phyloP scores from a whole-genome alignment of 23 tunicate species.

The Halocynthia roretzi region DNA sequence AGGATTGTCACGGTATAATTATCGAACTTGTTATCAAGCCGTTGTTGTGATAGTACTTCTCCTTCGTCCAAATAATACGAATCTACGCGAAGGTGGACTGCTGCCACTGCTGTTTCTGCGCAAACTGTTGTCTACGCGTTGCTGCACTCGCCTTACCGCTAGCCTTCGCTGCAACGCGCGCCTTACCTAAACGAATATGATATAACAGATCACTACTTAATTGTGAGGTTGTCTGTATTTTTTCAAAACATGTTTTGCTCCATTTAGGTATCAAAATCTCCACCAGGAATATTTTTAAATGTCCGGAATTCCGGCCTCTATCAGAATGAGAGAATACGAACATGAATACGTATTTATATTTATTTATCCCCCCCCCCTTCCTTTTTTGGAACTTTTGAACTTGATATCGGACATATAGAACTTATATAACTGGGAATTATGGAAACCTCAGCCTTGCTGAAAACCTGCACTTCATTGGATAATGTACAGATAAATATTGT shows the following conservation, averaged over 20 bases:
- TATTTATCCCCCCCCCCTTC: too few species aligned
- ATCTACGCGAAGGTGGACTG: slow-evolving; percentile 17
- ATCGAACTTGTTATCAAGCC: background rate
- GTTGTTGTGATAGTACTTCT: slow-evolving; percentile 11
- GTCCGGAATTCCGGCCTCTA: too few species aligned
- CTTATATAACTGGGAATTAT: too few species aligned
- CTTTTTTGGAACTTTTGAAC: too few species aligned
- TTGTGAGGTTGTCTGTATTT: background rate
- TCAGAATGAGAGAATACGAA: too few species aligned
- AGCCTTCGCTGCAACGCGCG: slow-evolving; percentile 53
- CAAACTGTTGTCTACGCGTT: slow-evolving; percentile 16
- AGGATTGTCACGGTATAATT: too few species aligned
- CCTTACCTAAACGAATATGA: slow-evolving; percentile 30
- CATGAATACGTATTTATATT: too few species aligned
- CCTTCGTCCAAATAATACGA: slow-evolving; percentile 22
- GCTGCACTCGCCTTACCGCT: slow-evolving; percentile 26
- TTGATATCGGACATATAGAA: too few species aligned
- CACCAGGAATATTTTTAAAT: too few species aligned
- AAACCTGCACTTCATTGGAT: background rate
- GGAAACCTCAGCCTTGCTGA: too few species aligned
- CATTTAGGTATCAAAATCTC: too few species aligned
- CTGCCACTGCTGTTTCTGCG: slow-evolving; percentile 41
- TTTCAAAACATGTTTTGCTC: too few species aligned
- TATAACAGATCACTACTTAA: background rate
- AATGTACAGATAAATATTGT: background rate